These are phyloP conservation scores for Caenorhabditis sp. DNA, from an alignment of 2,888 invertebrate species.

Conservation along the genomic window DNA sequence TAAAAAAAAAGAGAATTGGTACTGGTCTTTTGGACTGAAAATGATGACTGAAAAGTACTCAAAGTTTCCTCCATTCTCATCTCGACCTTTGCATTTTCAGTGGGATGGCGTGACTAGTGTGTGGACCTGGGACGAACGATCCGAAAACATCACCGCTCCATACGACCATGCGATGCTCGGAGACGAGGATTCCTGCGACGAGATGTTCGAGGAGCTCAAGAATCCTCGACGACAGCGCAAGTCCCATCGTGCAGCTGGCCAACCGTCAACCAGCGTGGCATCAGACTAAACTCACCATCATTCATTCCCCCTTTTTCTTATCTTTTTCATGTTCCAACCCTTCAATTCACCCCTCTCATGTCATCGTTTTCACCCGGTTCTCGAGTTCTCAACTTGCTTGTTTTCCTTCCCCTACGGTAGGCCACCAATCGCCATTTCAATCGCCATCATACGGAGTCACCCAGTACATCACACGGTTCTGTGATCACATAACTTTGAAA, in stretches of 20 bases:
- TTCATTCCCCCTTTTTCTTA: not conserved
- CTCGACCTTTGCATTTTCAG: slow-evolving; percentile 60
- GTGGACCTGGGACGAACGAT: slow-evolving; percentile 76
- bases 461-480: slow-evolving; percentile 48
- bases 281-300: slow-evolving; percentile 15
- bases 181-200: slow-evolving; percentile 71
- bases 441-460: slow-evolving; percentile 40
- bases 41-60: not conserved
- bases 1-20: not conserved
- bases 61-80: not conserved
- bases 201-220: slow-evolving; percentile 47
- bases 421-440: slow-evolving; percentile 24
- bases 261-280: slow-evolving; percentile 14
- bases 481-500: not conserved
- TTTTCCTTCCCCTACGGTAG: slow-evolving; percentile 19
- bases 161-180: slow-evolving; percentile 52
- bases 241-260: not conserved
- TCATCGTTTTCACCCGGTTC: slow-evolving; percentile 5
- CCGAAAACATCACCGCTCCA: slow-evolving; percentile 45
- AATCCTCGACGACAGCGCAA: slow-evolving; percentile 16
- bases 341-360: slow-evolving; percentile 3
- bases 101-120: slow-evolving; percentile 77
- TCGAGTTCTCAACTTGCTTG: slow-evolving; percentile 4
- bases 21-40: not conserved
- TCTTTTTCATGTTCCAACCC: slow-evolving; percentile 6